Evolutionary conservation across 2,888 invertebrate genomes (phyloP).

Genomic region (Athripsodes cinereus): DNA sequence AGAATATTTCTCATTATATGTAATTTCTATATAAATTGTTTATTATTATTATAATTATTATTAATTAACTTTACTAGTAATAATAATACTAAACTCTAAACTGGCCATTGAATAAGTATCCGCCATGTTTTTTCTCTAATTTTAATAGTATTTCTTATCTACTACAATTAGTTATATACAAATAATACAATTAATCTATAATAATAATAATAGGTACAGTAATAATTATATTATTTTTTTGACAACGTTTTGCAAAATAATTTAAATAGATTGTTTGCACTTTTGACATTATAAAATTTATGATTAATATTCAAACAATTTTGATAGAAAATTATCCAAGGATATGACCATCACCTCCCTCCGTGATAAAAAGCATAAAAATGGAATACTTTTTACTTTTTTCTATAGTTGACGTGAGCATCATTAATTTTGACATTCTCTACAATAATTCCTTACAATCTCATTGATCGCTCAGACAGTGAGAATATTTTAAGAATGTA

Average conservation of each 20-base stretch:
- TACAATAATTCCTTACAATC: neutral
- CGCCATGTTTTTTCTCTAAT: conserved; percentile 54
- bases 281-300: conserved; percentile 38
- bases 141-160: conserved; percentile 58
- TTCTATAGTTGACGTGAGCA: no score
- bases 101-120: conserved; percentile 67
- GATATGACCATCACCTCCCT: no score
- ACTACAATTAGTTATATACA: conserved; percentile 51
- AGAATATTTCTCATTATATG: conserved; percentile 26
- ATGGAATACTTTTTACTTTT: no score
- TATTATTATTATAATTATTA: no score
- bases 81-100: conserved; percentile 65
- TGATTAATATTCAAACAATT: neutral
- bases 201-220: no score
- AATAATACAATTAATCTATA: conserved; percentile 60
- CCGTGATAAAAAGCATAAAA: no score
- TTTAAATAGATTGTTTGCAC: conserved; percentile 46
- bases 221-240: conserved; percentile 52
- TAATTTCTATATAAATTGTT: conserved; percentile 31
- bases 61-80: conserved; percentile 32
- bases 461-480: no score
- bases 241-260: conserved; percentile 51
- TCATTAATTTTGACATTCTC: no score
- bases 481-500: no score
- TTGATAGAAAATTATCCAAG: neutral